Base-by-base conservation (phyloP, 2,113 vertebrate genomes). In the Lonchura striata region DNA sequence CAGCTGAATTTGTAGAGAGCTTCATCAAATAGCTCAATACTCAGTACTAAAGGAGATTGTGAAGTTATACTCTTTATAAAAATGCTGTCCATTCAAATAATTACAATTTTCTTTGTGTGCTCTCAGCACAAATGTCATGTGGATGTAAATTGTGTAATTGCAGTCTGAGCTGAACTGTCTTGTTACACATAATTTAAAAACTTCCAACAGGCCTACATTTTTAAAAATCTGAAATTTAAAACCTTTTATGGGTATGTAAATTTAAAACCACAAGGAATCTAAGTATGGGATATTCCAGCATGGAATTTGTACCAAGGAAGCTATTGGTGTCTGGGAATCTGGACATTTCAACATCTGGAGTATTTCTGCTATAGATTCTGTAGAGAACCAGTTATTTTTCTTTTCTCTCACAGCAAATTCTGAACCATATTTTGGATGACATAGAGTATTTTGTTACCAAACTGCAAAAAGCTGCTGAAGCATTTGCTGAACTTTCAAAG, bases 401-500 rank as follows among this genome's bases (percentile, higher is more conserved):
- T 68, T 68, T 85, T 94, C 49, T 89, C 33, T 46, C 20, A 3
- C 95, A 99, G 99, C 99, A 99, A 99, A 99, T 99, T 96, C 98
- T 99, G 91, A 99, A 99, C 96, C 99, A 99, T 95, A 98, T 99
- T 97, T 98, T 99, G 98, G 99, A 99, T 93, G 99, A 99, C 93
- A 99, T 99, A 57, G 99, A 99, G 80, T 98, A 98, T 97, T 99
- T 99, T 92, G 98, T 99, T 86, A 99, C 98, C 83, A 99, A 99
- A 95, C 99, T 99, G 18, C 99, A 99, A 95, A 99, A 99, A 95
- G 98, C 99, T 5, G 98, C 99, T 2, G 99, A 99, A 97, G 99
- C 99, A 0, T 99, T 98, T 85, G 95, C 90, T 44, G 99, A 99
- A 74, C 99, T 99, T 37, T 98, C 98, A 13, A 99, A 98, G 93